Evolutionary conservation across 2,113 vertebrate species (phyloP).

Genomic region (Hippocampus guttulatus): DNA sequence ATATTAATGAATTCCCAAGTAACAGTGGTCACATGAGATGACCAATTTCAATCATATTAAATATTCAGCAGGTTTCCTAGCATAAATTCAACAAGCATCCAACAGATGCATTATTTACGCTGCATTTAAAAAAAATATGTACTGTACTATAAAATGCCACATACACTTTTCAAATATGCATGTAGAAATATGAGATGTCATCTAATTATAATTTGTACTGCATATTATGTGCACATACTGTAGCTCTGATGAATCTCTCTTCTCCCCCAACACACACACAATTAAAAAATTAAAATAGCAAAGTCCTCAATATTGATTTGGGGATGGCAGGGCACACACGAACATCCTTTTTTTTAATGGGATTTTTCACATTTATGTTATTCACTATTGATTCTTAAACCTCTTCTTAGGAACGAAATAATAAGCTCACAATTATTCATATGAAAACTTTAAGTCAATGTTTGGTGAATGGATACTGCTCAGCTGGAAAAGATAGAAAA

Average conservation of each 20-base stretch:
- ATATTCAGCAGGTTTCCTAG: neutral
- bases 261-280: too few species aligned
- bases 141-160: neutral
- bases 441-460: too few species aligned
- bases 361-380: too few species aligned
- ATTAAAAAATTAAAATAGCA: neutral
- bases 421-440: too few species aligned
- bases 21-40: neutral
- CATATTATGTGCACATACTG: neutral
- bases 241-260: neutral
- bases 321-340: too few species aligned
- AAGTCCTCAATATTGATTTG: too few species aligned
- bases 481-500: too few species aligned
- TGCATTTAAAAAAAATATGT: neutral
- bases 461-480: too few species aligned
- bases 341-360: neutral
- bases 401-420: neutral
- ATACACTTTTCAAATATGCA: neutral
- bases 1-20: neutral
- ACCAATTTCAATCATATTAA: conserved; percentile 2
- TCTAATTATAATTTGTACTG: neutral
- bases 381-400: too few species aligned
- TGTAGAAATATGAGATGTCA: neutral
- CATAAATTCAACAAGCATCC: neutral
- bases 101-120: too few species aligned